These are phyloP conservation scores for Zapornia atra DNA, from an alignment of 2,113 vertebrate genomes.

Conservation along the genomic window DNA sequence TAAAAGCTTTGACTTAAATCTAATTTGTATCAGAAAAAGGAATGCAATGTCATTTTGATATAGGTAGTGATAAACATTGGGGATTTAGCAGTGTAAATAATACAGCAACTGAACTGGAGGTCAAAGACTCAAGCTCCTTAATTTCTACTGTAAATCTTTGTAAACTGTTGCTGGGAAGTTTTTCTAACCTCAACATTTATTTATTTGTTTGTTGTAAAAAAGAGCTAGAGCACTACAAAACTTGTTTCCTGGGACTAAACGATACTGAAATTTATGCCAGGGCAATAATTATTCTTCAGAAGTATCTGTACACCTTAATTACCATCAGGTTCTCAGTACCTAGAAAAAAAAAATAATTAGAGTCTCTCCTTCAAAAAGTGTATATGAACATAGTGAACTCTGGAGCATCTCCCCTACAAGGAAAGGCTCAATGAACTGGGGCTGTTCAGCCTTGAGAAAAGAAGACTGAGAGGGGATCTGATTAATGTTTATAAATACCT, in stretches of 20 bases:
- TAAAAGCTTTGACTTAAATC: constrained; percentile 11
- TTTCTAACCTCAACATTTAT: neutral
- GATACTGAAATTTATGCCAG: neutral
- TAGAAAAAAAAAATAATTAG: neutral
- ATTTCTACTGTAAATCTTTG: neutral
- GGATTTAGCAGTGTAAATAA: neutral
- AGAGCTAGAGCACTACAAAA: neutral
- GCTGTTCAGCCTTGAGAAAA: no score
- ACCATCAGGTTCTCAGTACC: neutral
- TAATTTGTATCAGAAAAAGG: constrained; percentile 15
- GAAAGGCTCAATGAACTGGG: no score
- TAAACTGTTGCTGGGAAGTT: neutral
- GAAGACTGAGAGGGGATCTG: no score
- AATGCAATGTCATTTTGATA: neutral
- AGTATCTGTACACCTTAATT: neutral
- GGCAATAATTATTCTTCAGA: neutral
- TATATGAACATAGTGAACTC: neutral
- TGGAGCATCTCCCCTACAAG: no score
- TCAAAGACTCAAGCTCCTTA: neutral
- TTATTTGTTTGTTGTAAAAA: neutral
- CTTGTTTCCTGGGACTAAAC: neutral
- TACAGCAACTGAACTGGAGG: neutral
- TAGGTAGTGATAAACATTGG: neutral
- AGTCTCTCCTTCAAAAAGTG: neutral
- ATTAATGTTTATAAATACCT: no score